Evolutionary conservation across 2,888 invertebrate genomes (phyloP), one percentile per base, ranked within the genome.

Genomic region (Heteropelma amictum): DNA sequence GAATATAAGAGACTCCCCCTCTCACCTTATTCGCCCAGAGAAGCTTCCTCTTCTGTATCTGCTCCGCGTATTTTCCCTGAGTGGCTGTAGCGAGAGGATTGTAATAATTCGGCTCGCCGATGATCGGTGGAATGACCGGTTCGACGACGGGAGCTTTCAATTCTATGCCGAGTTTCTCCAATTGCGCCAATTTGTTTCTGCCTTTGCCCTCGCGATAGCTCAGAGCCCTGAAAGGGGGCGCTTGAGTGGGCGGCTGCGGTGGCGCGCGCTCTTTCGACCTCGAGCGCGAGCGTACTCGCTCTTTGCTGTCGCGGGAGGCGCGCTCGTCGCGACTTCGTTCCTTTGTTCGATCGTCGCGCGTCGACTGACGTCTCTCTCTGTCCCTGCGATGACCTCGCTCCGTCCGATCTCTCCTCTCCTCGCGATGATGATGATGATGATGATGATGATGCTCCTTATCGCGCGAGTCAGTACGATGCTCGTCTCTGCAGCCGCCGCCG

Each of bases 41-140:
- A 60, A 97, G 90, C 90, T 98, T 98, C 60, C 98, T 92, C 88
- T 98, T 97, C 86, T 98, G 96, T 77, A 97, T 91, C 89, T 92
- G 87, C 45, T 97, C 95, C 5, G 96, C 93, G 86, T 97, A 95
- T 85, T 95, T 95, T 76, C 94, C 93, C 40, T 95, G 93, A 85
- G 94, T 94, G 47, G 89, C 86, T n/a, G 95, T 92, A 17, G 93
- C 93, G 33, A 92, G 91, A 0, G 95, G 93, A 88, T 95, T 95
- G 86, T 94, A 95, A 89, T 94, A 96, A 64, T 93, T 92, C 3
- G 94, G 95, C 47, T 89, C 87, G 0, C 80, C 82, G 35, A 82
- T 17, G 5, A 81, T 68, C 1, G 77, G 61, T 5, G 73, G 72
- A 5, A 70, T 69, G 7, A 65, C 23, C 1, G 81, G 26, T 21